Conservation (phyloP, 37 sponge, comb jelly and placozoan genomes). For the Cliona cf. orientalis region DNA sequence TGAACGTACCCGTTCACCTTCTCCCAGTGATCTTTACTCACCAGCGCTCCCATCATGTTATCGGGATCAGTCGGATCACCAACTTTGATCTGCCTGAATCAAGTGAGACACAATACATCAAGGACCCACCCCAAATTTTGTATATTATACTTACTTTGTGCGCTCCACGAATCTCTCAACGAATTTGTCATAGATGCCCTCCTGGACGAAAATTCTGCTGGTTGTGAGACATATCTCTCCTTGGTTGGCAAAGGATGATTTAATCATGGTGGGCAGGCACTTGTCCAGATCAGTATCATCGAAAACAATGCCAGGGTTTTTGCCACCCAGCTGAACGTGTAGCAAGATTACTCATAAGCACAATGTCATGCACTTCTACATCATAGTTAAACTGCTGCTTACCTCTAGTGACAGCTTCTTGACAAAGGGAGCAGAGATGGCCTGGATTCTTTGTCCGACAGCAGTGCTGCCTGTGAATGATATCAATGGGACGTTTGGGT, state of each 20-base stretch:
- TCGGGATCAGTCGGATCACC: constrained; percentile 74
- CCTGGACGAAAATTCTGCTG: constrained; percentile 88
- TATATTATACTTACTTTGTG: constrained; percentile 63
- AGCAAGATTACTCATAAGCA: background rate
- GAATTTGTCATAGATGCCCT: constrained; percentile 71
- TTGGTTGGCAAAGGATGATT: constrained; percentile 88
- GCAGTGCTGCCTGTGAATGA: constrained; percentile 94
- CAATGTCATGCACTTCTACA: constrained; percentile 1
- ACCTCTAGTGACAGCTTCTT: constrained; percentile 91
- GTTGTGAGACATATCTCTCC: constrained; percentile 94
- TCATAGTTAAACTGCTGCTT: background rate
- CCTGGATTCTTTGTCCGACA: constrained; percentile 65
- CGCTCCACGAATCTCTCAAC: constrained; percentile 72
- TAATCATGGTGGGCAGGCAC: constrained; percentile 80
- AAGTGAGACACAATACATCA: background rate
- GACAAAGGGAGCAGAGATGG: constrained; percentile 57
- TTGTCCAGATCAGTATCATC: constrained; percentile 82
- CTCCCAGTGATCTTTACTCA: constrained; percentile 87
- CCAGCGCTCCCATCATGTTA: constrained; percentile 86
- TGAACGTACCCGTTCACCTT: constrained; percentile 86
- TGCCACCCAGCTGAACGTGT: constrained; percentile 83
- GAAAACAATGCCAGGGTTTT: constrained; percentile 91
- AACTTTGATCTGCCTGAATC: constrained; percentile 68
- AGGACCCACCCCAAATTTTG: background rate
- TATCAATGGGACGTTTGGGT: constrained; percentile 78